Percentiles rank a stretch among this genome's conserved stretches.
phyloP scores from a whole-genome alignment of 2,888 invertebrate genomes.

The Leptinotarsa juncta region DNA sequence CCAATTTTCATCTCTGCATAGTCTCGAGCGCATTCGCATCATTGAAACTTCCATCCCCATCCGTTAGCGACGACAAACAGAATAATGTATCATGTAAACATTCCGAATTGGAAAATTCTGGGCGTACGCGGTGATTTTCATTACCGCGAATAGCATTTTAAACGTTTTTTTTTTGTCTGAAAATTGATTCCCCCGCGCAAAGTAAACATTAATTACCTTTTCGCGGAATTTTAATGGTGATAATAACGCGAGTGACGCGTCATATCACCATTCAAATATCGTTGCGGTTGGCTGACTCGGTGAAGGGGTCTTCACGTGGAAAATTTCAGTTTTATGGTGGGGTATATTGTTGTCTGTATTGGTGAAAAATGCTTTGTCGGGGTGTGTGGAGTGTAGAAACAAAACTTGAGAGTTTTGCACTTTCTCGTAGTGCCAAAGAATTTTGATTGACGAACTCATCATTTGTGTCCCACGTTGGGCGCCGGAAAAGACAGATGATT shows the following conservation, averaged over 20 bases:
- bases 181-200: conserved; percentile 9
- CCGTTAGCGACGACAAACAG: conserved; percentile 16
- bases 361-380: background rate
- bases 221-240: conserved; percentile 11
- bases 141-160: conserved; percentile 10
- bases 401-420: background rate
- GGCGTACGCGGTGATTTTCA: background rate
- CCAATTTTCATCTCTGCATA: conserved; percentile 3
- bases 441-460: background rate
- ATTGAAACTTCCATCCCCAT: background rate
- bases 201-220: conserved; percentile 17
- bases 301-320: background rate
- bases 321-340: background rate
- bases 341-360: background rate
- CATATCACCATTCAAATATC: background rate
- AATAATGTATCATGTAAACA: conserved; percentile 20
- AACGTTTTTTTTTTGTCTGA: conserved; percentile 1
- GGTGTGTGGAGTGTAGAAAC: background rate
- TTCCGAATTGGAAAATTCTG: conserved; percentile 10
- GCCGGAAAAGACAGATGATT: background rate
- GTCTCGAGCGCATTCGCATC: background rate
- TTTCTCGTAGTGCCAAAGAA: background rate
- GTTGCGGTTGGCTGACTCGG: background rate
- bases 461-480: background rate
- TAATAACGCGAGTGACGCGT: conserved; percentile 1